Evolutionary conservation across 2,113 vertebrate species (phyloP), one percentile per base, ranked within the genome.

Genomic region (Dasyurus viverrinus): DNA sequence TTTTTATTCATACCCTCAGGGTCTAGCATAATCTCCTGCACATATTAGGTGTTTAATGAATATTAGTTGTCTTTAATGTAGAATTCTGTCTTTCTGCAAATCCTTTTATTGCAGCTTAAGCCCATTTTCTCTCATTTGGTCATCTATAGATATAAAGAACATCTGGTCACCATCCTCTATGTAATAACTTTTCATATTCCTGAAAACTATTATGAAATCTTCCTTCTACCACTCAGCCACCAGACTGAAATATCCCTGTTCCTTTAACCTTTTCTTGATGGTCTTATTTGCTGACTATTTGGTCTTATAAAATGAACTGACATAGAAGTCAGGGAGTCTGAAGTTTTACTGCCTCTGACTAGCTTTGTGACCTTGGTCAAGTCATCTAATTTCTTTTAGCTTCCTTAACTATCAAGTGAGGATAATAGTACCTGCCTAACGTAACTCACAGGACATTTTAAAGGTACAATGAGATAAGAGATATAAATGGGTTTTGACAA

Each of bases 201-300:
- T 94, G 16, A 8, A 92, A 92, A n/a, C 27, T 0, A 2, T 91
- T 91, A 94, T 68, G 26, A 93, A 53, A 91, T n/a, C 30, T 50
- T 89, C 8, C 22, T 10, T 92, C 22, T 91, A 0, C 24, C 0
- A 90, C 46, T 93, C 48, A 93, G 68, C 89, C 93, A 53, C 26
- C 54, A 93, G 0, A 23, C 84, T 36, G 68, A 90, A 89, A 53
- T 76, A 68, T 50, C 94, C 89, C 94, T 92, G 36, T 54, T 60
- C 96, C 24, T 91, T 95, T 95, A 68, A 89, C 76, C 48, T n/a
- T 1, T 16, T 23, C 9, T 16, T 19, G 10, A n/a, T 95, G 54
- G 30, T 94, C 30, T 48, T 90, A 23, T 93, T 96, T 92, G 22
- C 36, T 92, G n/a, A 91, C 8, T 25, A 53, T 27, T 89, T 84